phyloP scores from a whole-genome alignment of 2,797 vertebrate genomes.

The Pelochelys cantorii region DNA sequence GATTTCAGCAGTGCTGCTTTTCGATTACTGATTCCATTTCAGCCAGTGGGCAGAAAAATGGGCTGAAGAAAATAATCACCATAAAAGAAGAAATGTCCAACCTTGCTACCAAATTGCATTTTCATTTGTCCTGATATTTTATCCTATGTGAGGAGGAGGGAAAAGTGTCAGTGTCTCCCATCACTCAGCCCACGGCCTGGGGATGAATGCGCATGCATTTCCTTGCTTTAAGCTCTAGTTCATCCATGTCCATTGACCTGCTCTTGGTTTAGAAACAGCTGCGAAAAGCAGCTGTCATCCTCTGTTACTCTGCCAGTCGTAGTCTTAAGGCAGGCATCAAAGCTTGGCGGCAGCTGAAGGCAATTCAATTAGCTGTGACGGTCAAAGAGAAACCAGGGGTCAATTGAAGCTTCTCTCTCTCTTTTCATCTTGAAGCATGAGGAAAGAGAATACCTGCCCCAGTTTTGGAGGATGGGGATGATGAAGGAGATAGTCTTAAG shows the following conservation, averaged over 20 bases:
- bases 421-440: neutral
- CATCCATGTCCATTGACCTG: conserved; percentile 49
- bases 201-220: neutral
- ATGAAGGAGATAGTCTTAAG: neutral
- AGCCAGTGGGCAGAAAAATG: conserved; percentile 55
- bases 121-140: conserved; percentile 55
- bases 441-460: neutral
- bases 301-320: conserved; percentile 60
- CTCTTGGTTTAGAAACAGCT: conserved; percentile 54
- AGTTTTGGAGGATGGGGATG: neutral
- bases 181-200: neutral
- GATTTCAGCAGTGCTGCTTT: conserved; percentile 67
- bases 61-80: conserved; percentile 44
- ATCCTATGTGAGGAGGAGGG: conserved; percentile 40
- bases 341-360: conserved; percentile 59
- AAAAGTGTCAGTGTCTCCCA: conserved; percentile 7
- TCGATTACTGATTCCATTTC: conserved; percentile 65
- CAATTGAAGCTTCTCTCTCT: conserved; percentile 16
- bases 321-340: conserved; percentile 64
- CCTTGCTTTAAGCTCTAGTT: conserved; percentile 52
- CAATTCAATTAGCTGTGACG: conserved; percentile 74
- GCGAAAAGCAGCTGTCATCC: conserved; percentile 70
- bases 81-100: neutral
- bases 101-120: neutral
- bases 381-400: conserved; percentile 46